Evolutionary conservation across 2,888 invertebrate species (phyloP).

Genomic region (Pseudanteris insignis): DNA sequence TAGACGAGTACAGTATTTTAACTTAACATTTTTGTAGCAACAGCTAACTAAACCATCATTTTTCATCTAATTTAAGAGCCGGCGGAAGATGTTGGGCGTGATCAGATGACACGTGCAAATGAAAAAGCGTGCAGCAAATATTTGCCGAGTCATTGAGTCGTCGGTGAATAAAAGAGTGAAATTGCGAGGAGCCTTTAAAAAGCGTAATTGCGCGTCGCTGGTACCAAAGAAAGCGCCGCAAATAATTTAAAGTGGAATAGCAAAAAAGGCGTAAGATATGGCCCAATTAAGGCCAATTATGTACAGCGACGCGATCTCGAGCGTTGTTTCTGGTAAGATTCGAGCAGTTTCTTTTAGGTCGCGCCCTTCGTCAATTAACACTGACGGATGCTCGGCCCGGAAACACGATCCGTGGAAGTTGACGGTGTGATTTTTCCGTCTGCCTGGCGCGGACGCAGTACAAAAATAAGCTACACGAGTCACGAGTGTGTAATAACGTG

Average conservation of each 20-base stretch:
- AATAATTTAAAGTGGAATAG: constrained; percentile 2
- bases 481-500: constrained; percentile 1
- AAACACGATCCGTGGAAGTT: not conserved
- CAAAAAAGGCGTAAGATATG: not conserved
- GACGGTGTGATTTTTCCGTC: not conserved
- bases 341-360: too few species aligned
- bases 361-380: too few species aligned
- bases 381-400: too few species aligned
- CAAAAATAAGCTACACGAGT: not conserved
- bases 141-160: constrained; percentile 20
- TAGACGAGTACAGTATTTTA: too few species aligned
- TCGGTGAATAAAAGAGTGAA: constrained; percentile 45
- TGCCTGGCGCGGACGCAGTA: too few species aligned
- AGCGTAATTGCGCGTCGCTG: constrained; percentile 46
- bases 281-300: too few species aligned
- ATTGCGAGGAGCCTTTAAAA: constrained; percentile 47
- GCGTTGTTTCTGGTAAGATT: too few species aligned
- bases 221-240: constrained; percentile 1
- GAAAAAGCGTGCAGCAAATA: constrained; percentile 27
- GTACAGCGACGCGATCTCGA: too few species aligned
- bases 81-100: constrained; percentile 11
- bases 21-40: constrained; percentile 3
- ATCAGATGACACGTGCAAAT: constrained; percentile 23
- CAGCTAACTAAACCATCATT: constrained; percentile 5
- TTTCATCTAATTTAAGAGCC: constrained; percentile 9